These are phyloP conservation scores for Polyommatus icarus DNA, from an alignment of 2,888 invertebrate genomes.

Conservation along the genomic window DNA sequence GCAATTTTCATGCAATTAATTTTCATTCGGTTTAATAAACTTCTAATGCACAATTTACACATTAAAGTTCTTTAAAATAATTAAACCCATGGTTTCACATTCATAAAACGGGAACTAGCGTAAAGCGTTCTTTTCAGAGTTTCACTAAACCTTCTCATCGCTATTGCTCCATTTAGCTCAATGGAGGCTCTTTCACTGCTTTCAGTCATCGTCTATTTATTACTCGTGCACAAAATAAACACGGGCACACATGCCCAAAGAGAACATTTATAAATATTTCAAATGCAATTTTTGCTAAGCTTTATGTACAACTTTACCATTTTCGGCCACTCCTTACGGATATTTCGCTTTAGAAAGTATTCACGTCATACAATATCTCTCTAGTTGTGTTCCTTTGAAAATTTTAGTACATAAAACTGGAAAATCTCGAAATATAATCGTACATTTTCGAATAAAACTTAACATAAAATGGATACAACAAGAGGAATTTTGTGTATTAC, in stretches of 20 bases:
- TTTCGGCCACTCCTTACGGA: not conserved
- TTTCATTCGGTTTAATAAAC: not conserved
- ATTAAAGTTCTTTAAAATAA: not conserved
- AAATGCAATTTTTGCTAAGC: slow-evolving; percentile 22
- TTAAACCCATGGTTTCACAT: slow-evolving; percentile 9
- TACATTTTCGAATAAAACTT: not conserved
- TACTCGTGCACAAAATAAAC: slow-evolving; percentile 27
- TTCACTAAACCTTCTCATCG: slow-evolving; percentile 11
- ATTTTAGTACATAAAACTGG: not conserved
- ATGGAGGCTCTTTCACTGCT: slow-evolving; percentile 25
- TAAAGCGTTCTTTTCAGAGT: slow-evolving; percentile 27
- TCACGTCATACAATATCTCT: not conserved
- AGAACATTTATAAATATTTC: slow-evolving; percentile 24
- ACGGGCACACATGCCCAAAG: slow-evolving; percentile 8
- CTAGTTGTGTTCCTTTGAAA: not conserved
- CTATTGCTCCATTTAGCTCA: slow-evolving; percentile 31
- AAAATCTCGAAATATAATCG: not conserved
- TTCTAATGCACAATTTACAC: not conserved
- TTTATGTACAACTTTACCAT: slow-evolving; percentile 6
- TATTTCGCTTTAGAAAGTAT: not conserved
- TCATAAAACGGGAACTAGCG: not conserved
- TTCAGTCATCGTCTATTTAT: slow-evolving; percentile 27
- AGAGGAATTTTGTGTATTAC: not conserved
- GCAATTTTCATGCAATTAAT: not conserved
- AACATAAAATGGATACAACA: not conserved